Percentiles rank a stretch among this genome's conserved stretches.
Evolutionary conservation across 2,113 vertebrate species (phyloP).

Genomic region (Ranitomeya imitator): DNA sequence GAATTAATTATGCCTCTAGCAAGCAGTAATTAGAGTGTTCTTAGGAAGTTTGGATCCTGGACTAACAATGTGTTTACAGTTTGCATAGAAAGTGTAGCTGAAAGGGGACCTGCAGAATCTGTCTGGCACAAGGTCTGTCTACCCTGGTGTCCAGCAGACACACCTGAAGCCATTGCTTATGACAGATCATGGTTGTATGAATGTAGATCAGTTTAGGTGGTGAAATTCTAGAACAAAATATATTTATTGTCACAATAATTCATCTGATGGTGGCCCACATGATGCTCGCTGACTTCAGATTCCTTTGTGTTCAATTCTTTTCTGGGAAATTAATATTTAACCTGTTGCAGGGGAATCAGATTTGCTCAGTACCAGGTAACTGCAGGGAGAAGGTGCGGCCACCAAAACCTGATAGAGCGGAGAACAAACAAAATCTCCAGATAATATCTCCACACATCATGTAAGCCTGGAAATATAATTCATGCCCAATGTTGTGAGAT

Average conservation of each 20-base stretch:
- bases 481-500: background rate
- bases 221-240: background rate
- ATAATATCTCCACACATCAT: background rate
- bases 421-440: slow-evolving; percentile 1
- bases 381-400: background rate
- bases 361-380: background rate
- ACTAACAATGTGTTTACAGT: background rate
- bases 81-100: no score
- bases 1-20: background rate
- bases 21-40: no score
- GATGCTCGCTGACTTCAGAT: background rate
- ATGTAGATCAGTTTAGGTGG: background rate
- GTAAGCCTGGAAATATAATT: background rate
- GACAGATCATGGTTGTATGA: background rate
- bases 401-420: slow-evolving; percentile 13
- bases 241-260: background rate
- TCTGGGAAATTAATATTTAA: background rate
- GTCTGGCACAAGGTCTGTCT: background rate
- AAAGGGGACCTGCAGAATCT: background rate
- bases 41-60: background rate
- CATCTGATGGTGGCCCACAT: background rate
- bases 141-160: background rate
- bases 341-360: background rate
- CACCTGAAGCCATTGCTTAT: background rate
- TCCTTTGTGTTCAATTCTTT: background rate